phyloP scores from a whole-genome alignment of 1,140 invertebrate species.

The Holcopasites calliopsidis region DNA sequence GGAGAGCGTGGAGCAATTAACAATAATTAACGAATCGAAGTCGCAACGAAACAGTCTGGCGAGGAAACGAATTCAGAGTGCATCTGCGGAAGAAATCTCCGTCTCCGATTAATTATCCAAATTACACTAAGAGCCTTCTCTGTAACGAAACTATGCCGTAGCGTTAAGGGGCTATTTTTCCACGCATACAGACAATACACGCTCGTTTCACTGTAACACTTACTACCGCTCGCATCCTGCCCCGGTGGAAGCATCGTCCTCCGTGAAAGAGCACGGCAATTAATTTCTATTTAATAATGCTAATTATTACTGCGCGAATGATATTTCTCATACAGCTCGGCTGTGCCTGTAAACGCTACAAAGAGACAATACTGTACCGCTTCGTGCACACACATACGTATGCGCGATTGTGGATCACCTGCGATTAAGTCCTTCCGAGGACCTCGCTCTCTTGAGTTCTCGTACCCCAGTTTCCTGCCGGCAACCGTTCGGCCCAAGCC shows the following conservation, averaged over 20 bases:
- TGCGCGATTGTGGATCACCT: conserved; percentile 38
- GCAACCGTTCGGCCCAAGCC: conserved; percentile 56
- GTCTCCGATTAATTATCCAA: not conserved
- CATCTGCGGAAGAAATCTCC: too few species aligned
- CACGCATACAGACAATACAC: not conserved
- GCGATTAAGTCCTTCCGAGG: conserved; percentile 55
- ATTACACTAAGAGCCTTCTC: not conserved
- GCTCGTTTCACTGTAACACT: conserved; percentile 21
- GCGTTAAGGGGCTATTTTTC: not conserved
- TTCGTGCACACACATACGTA: not conserved
- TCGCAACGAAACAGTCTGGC: not conserved
- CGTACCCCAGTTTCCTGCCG: conserved; percentile 70
- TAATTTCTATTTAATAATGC: conserved; percentile 29
- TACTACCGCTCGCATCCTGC: conserved; percentile 1
- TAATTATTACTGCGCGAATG: not conserved
- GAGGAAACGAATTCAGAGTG: not conserved
- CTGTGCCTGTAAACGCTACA: not conserved
- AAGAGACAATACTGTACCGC: not conserved
- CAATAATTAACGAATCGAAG: not conserved
- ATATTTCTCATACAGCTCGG: not conserved
- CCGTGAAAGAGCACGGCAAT: conserved; percentile 22
- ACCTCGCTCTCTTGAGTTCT: conserved; percentile 60
- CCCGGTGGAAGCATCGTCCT: not conserved
- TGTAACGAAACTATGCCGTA: not conserved
- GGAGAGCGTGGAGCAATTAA: conserved; percentile 18